These are phyloP conservation scores for Tholera decimalis DNA, from an alignment of 2,888 invertebrate species.

Conservation along the genomic window DNA sequence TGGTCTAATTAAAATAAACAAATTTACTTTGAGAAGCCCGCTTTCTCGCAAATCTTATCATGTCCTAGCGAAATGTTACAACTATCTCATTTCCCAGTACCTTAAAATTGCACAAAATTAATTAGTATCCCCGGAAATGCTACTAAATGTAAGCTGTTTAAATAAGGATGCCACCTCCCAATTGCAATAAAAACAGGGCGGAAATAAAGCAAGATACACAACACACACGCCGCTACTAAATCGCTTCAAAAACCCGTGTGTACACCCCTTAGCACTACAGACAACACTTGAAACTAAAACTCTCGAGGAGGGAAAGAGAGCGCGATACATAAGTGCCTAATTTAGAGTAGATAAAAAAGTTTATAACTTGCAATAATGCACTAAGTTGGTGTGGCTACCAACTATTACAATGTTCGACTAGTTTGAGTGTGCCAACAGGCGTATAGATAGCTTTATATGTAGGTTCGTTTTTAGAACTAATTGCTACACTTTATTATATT, in stretches of 20 bases:
- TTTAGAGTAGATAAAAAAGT: slow-evolving; percentile 58
- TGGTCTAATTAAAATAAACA: too few relatives aligned
- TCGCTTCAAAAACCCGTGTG: slow-evolving; percentile 52
- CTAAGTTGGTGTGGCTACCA: slow-evolving; percentile 44
- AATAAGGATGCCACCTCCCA: slow-evolving; percentile 13
- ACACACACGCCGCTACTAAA: slow-evolving; percentile 49
- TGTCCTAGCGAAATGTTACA: slow-evolving; percentile 12
- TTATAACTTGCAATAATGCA: slow-evolving; percentile 58
- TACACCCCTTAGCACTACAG: slow-evolving; percentile 51
- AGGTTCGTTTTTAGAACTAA: neutral
- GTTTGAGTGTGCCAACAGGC: neutral
- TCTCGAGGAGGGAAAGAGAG: slow-evolving; percentile 53
- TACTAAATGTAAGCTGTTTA: slow-evolving; percentile 22
- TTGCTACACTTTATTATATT: slow-evolving; percentile 1
- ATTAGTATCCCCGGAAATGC: slow-evolving; percentile 20
- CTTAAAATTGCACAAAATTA: slow-evolving; percentile 23
- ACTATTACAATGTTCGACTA: slow-evolving; percentile 10
- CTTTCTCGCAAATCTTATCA: neutral
- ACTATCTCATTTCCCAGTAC: neutral
- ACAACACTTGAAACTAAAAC: slow-evolving; percentile 61
- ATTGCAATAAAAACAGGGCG: slow-evolving; percentile 28
- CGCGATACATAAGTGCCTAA: slow-evolving; percentile 46
- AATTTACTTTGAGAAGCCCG: too few relatives aligned
- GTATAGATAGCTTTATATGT: neutral
- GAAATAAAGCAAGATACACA: slow-evolving; percentile 40